Evolutionary conservation across 2,113 vertebrate species (phyloP).

Genomic region (Mobula birostris): DNA sequence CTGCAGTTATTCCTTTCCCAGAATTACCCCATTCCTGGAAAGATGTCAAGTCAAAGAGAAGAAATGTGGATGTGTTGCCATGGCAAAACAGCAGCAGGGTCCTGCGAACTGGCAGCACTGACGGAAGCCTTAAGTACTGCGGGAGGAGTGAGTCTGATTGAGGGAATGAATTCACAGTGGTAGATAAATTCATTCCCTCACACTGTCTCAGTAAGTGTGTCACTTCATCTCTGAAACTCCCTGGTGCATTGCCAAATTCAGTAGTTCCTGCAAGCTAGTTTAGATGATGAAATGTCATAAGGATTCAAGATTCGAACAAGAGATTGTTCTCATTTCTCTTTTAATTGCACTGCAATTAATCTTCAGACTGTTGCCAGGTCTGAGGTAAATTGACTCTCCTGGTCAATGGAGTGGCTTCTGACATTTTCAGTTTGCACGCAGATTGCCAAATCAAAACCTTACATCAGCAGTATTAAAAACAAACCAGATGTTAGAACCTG

Average conservation of each 20-base stretch:
- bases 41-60: too few species aligned
- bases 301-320: not conserved
- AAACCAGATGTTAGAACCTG: not conserved
- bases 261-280: not conserved
- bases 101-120: too few species aligned
- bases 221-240: too few species aligned
- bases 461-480: not conserved
- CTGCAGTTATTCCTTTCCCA: too few species aligned
- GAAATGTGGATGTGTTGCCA: not conserved
- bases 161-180: too few species aligned
- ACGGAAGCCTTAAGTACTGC: too few species aligned
- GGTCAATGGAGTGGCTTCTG: not conserved
- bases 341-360: not conserved
- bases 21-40: too few species aligned
- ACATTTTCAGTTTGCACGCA: not conserved
- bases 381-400: not conserved
- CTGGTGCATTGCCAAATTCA: not conserved
- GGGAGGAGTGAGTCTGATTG: not conserved
- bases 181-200: not conserved
- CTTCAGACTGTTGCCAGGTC: not conserved
- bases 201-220: not conserved
- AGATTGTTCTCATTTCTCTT: not conserved
- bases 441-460: not conserved
- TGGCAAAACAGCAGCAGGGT: not conserved
- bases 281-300: not conserved